Percentiles rank a stretch among this genome's conserved stretches.
phyloP scores from a whole-genome alignment of 1,140 invertebrate genomes.

The Drosophila ficusphila region DNA sequence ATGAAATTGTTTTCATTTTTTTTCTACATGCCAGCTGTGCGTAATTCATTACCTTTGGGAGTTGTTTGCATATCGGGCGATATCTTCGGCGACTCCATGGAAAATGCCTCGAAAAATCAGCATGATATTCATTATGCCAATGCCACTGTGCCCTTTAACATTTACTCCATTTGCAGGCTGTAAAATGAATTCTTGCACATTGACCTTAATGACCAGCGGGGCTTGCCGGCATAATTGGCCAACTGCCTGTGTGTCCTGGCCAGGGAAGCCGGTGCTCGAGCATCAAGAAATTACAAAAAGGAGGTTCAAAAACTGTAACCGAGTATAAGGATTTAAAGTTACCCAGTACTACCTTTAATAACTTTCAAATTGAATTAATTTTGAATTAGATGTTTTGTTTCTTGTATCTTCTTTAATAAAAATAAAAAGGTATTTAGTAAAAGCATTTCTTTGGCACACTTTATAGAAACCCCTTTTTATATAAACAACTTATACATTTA shows the following conservation, averaged over 20 bases:
- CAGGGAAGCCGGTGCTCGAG: neutral
- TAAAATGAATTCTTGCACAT: constrained; percentile 54
- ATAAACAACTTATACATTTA: neutral
- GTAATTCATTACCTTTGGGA: constrained; percentile 72
- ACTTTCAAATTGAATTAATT: too few species aligned
- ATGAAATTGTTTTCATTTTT: constrained; percentile 76
- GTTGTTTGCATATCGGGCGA: constrained; percentile 60
- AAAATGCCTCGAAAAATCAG: constrained; percentile 21
- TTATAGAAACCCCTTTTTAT: too few species aligned
- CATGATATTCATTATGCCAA: constrained; percentile 50
- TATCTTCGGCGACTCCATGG: constrained; percentile 35
- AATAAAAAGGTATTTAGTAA: too few species aligned
- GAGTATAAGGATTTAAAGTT: neutral
- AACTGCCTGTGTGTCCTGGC: constrained; percentile 23
- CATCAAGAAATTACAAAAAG: constrained; percentile 14
- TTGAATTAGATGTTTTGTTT: too few species aligned
- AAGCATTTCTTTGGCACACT: too few species aligned
- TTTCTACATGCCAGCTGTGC: constrained; percentile 57
- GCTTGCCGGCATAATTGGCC: constrained; percentile 52
- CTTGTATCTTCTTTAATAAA: too few species aligned
- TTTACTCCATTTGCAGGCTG: constrained; percentile 56
- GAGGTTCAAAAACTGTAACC: neutral
- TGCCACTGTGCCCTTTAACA: constrained; percentile 34
- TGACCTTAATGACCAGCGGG: constrained; percentile 58
- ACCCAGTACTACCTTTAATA: neutral